Evolutionary conservation across 2,888 invertebrate genomes (phyloP), one percentile per base, ranked within the genome.

Genomic region (Cyaniris semiargus): DNA sequence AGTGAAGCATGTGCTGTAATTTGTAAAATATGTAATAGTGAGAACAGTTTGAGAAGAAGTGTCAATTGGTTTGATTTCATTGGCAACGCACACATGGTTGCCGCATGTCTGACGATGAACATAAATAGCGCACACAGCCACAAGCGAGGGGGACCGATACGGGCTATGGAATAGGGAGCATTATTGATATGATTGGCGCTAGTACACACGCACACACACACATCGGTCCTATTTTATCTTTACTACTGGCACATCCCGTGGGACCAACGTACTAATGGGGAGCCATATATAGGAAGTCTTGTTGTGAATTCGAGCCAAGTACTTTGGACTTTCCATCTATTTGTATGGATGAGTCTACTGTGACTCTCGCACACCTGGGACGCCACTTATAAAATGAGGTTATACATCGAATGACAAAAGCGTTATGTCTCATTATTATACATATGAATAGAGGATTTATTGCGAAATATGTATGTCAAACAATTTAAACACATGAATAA

Each of bases 21-120:
- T 34, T 34, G 31, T 31, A 31, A 31, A 31, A 31, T 31, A 7
- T n/a, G 56, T 58, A 31, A 66, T 27, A 60, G 76, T 77, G 27
- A 78, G 70, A 71, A 85, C 78, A 88, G 86, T 89, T 94, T 93
- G 92, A 87, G 90, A 89, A 87, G 78, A 78, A 80, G 81, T 89
- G 90, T 75, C 82, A 82, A 86, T 86, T 89, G 89, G 87, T 90
- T 90, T 90, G 89, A 90, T 89, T 90, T 89, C 90, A 92, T 91
- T 91, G 91, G 93, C 87, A 89, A 89, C 91, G 84, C 90, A 90
- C 93, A 93, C 92, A 92, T 91, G 90, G 88, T 83, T 83, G 83
- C 89, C 86, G 86, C 84, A 88, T 90, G 90, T 85, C 85, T 76
- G 83, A 87, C 86, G 86, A 89, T 89, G 90, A 91, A 48, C 21